Conservation (phyloP, 2,888 invertebrate species). For the Limnephilus marmoratus region DNA sequence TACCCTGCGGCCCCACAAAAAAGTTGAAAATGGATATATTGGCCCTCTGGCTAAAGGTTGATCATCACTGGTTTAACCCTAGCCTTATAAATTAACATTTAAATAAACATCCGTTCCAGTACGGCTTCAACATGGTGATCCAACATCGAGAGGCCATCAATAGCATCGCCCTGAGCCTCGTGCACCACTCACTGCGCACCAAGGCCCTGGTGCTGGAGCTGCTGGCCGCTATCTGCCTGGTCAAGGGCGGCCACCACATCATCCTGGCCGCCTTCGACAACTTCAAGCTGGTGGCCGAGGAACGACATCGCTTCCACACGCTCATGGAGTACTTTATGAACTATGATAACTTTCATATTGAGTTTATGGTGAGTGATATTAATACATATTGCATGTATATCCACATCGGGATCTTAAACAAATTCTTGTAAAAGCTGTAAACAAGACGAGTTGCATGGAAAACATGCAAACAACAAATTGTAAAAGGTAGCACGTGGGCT, state of each 20-base stretch:
- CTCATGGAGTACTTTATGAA: slow-evolving; percentile 98
- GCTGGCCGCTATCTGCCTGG: slow-evolving; percentile 97
- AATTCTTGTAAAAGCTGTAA: no score
- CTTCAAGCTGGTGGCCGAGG: slow-evolving; percentile 92
- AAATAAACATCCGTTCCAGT: slow-evolving; percentile 77
- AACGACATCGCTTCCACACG: slow-evolving; percentile 94
- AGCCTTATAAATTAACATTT: neutral
- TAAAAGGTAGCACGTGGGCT: no score
- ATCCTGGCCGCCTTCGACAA: slow-evolving; percentile 98
- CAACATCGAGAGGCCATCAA: slow-evolving; percentile 98
- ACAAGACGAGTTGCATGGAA: no score
- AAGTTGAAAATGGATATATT: no score
- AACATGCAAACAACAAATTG: no score
- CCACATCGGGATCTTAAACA: no score
- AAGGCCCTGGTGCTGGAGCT: slow-evolving; percentile 98
- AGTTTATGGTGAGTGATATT: slow-evolving; percentile 90
- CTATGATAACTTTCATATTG: slow-evolving; percentile 97
- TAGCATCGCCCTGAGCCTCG: slow-evolving; percentile 96
- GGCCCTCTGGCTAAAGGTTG: no score
- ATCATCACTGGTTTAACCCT: no score
- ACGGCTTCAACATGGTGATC: slow-evolving; percentile 99
- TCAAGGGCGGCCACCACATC: slow-evolving; percentile 99
- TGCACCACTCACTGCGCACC: slow-evolving; percentile 97
- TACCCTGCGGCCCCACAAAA: no score
- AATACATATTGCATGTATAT: neutral